Percentiles rank a stretch among this genome's conserved stretches.
Evolutionary conservation across 2,888 invertebrate species (phyloP).

Genomic region (Brachylomia viminalis): DNA sequence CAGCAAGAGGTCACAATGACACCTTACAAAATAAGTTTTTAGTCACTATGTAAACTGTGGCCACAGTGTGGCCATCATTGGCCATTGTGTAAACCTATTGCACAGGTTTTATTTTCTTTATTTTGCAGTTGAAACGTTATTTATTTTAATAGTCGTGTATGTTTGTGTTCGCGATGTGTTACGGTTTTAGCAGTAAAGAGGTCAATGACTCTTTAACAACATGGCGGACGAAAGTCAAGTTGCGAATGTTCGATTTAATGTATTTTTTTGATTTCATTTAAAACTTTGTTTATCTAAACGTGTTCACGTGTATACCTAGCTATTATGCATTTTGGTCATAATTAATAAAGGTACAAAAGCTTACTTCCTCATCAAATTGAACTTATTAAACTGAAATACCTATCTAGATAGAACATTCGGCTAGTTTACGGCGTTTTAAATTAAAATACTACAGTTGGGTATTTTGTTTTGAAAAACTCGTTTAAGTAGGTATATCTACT

Average conservation of each 20-base stretch:
- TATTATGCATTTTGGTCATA: background rate
- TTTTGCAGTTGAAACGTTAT: constrained; percentile 28
- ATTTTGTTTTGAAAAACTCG: background rate
- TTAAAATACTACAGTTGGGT: background rate
- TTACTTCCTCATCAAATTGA: background rate
- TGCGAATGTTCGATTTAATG: constrained; percentile 34
- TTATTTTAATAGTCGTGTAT: constrained; percentile 41
- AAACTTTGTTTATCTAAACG: background rate
- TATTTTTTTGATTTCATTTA: constrained; percentile 38
- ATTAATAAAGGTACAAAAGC: background rate
- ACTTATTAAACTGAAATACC: background rate
- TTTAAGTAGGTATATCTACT: background rate
- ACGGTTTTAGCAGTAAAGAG: constrained; percentile 63
- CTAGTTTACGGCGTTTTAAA: background rate
- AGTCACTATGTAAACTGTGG: background rate
- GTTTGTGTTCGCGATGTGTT: constrained; percentile 55
- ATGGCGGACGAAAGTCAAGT: constrained; percentile 54
- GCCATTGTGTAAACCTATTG: constrained; percentile 31
- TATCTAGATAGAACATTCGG: too few species aligned
- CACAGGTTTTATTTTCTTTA: constrained; percentile 24
- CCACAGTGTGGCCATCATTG: constrained; percentile 1
- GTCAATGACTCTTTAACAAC: constrained; percentile 55
- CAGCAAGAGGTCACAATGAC: background rate
- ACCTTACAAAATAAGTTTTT: constrained; percentile 2
- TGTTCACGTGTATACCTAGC: background rate